Evolutionary conservation across 2,797 vertebrate genomes (phyloP).

Genomic region (Xenopus petersii): DNA sequence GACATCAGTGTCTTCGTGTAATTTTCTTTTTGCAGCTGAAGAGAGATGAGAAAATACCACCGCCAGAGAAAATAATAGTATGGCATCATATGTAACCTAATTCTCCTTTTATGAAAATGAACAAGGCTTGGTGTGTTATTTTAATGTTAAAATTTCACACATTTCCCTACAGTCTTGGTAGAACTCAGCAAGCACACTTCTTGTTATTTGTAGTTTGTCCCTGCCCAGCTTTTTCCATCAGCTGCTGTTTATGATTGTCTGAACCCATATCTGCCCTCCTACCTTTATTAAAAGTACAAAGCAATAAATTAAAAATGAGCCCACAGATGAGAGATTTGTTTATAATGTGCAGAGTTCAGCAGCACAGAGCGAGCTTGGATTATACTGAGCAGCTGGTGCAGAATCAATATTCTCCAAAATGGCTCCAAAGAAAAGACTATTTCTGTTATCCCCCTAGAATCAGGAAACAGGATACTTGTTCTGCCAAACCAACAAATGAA

Average conservation of each 20-base stretch:
- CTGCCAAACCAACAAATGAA: slow-evolving; percentile 65
- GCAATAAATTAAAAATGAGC: slow-evolving; percentile 16
- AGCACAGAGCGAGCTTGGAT: slow-evolving; percentile 47
- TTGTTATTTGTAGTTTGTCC: background rate
- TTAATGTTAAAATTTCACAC: background rate
- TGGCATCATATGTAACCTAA: too few species aligned
- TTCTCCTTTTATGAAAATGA: too few species aligned
- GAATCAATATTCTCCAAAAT: slow-evolving; percentile 54
- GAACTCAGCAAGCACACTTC: background rate
- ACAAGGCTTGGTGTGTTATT: too few species aligned
- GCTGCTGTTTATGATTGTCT: slow-evolving; percentile 7
- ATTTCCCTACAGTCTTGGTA: background rate
- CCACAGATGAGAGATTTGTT: slow-evolving; percentile 41
- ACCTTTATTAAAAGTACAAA: slow-evolving; percentile 21
- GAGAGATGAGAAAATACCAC: too few species aligned
- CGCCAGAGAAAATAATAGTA: too few species aligned
- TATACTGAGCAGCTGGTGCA: slow-evolving; percentile 63
- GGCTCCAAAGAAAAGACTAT: slow-evolving; percentile 59
- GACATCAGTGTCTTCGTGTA: too few species aligned
- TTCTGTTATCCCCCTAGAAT: slow-evolving; percentile 58
- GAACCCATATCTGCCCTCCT: slow-evolving; percentile 10
- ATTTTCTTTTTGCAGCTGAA: too few species aligned
- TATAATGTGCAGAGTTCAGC: slow-evolving; percentile 39
- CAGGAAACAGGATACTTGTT: slow-evolving; percentile 65
- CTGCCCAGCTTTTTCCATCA: background rate